Conservation (phyloP, 2,888 invertebrate genomes). For the Sminthurides aquaticus region DNA sequence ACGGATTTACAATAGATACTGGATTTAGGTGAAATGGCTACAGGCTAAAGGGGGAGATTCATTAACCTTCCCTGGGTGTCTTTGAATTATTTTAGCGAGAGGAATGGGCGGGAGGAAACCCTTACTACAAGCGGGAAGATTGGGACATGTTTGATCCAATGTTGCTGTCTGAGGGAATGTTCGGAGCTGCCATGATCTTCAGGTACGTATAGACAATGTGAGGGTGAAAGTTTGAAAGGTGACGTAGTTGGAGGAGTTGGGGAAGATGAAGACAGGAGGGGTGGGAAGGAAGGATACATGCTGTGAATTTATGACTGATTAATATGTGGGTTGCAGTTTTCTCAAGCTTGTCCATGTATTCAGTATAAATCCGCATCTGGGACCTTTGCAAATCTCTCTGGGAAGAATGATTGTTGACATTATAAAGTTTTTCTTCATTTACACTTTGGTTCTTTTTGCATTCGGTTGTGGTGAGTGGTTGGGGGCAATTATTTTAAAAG, state of each 20-base stretch:
- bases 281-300: too few relatives aligned
- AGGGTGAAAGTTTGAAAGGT: too few relatives aligned
- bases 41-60: too few relatives aligned
- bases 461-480: conserved; percentile 74
- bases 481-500: not conserved
- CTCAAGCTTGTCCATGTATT: conserved; percentile 76
- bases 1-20: too few relatives aligned
- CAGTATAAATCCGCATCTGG: conserved; percentile 85
- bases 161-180: conserved; percentile 82
- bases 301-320: too few relatives aligned
- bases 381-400: conserved; percentile 83
- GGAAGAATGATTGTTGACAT: conserved; percentile 86
- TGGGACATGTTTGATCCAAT: conserved; percentile 94
- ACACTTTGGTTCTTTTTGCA: conserved; percentile 76
- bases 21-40: too few relatives aligned
- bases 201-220: conserved; percentile 53
- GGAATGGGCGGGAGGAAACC: conserved; percentile 53
- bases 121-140: conserved; percentile 69
- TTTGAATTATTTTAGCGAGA: conserved; percentile 48
- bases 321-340: too few relatives aligned
- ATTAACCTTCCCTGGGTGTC: not conserved
- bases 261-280: too few relatives aligned
- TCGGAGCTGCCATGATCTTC: conserved; percentile 90
- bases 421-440: conserved; percentile 86
- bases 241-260: too few relatives aligned